phyloP scores from a whole-genome alignment of 2,797 vertebrate genomes.

The Lates japonicus region DNA sequence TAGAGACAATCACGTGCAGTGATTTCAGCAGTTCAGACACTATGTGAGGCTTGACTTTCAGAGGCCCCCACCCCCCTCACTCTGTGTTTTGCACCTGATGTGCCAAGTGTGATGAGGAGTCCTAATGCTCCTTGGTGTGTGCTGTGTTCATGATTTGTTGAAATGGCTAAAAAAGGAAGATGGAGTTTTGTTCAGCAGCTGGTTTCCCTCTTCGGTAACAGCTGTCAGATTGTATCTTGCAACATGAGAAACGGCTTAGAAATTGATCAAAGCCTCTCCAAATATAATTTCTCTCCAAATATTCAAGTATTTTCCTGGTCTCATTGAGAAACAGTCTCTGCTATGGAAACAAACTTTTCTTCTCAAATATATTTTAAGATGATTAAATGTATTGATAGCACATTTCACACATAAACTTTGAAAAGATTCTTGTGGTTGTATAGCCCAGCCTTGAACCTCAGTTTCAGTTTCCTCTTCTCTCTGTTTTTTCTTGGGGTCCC shows the following conservation, averaged over 20 bases:
- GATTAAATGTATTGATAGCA: conserved; percentile 2
- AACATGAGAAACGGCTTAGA: conserved; percentile 17
- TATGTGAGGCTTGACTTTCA: conserved; percentile 21
- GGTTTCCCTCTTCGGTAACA: conserved; percentile 29
- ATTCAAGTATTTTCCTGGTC: neutral
- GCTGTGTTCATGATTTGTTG: conserved; percentile 6
- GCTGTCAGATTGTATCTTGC: conserved; percentile 48
- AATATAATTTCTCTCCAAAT: neutral
- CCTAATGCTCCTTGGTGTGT: neutral
- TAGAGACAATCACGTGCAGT: conserved; percentile 25
- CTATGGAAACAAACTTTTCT: neutral
- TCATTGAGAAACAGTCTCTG: neutral
- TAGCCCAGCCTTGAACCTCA: conserved; percentile 32
- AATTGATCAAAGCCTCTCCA: conserved; percentile 19
- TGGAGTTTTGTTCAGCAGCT: conserved; percentile 22
- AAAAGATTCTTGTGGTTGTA: conserved; percentile 30
- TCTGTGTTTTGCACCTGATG: conserved; percentile 35
- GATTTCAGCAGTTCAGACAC: conserved; percentile 42
- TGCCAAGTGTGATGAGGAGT: neutral
- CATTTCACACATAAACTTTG: conserved; percentile 2
- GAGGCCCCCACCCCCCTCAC: neutral
- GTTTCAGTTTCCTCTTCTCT: conserved; percentile 31
- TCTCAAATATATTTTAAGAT: neutral
- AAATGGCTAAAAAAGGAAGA: conserved; percentile 36
- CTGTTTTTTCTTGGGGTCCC: conserved; percentile 29